These are phyloP conservation scores for Cryptotis parvus DNA, from an alignment of 2,113 vertebrate species.

Conservation along the genomic window DNA sequence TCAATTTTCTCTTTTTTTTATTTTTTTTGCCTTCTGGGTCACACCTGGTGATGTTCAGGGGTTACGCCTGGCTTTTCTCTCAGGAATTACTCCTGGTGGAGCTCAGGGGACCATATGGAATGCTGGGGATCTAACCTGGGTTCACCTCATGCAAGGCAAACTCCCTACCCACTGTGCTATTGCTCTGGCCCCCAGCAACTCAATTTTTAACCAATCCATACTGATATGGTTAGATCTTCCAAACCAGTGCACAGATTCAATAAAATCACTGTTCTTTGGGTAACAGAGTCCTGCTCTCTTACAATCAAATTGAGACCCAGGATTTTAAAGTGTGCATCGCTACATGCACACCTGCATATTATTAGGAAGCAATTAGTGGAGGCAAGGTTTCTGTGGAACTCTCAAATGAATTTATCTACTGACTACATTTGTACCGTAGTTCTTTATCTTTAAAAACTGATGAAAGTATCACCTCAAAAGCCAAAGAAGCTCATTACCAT, in stretches of 20 bases:
- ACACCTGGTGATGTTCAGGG: no score
- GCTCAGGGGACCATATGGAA: no score
- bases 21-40: background rate
- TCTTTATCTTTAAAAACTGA: slow-evolving; percentile 15
- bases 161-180: no score
- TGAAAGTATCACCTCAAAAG: background rate
- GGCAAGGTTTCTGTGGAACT: background rate
- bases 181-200: no score
- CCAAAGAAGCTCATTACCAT: background rate
- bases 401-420: background rate
- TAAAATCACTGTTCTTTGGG: background rate
- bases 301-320: slow-evolving; percentile 50
- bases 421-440: background rate
- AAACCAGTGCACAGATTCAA: background rate
- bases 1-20: background rate
- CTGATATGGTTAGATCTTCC: slow-evolving; percentile 10
- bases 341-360: background rate
- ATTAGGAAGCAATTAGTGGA: background rate
- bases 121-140: no score
- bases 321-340: background rate
- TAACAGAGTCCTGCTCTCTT: slow-evolving; percentile 23
- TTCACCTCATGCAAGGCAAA: no score
- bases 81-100: no score
- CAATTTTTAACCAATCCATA: slow-evolving; percentile 7
- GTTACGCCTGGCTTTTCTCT: no score